These are phyloP conservation scores for Pterocles orientalis DNA, from an alignment of 2,113 vertebrate genomes.

Conservation along the genomic window DNA sequence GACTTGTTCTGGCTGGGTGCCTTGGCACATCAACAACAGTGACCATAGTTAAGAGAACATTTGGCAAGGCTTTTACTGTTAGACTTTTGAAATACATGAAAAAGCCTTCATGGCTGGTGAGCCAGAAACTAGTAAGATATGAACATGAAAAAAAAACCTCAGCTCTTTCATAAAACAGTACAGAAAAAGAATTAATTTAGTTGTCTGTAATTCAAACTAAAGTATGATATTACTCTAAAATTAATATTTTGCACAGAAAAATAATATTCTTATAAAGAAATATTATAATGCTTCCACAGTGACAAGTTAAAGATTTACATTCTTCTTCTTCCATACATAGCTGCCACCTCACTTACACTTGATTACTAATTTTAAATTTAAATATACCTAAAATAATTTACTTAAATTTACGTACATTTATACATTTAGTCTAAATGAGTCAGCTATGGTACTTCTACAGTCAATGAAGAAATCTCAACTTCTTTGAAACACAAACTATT, in stretches of 20 bases:
- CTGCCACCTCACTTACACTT: neutral
- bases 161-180: neutral
- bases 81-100: neutral
- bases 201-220: neutral
- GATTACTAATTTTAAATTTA: neutral
- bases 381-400: neutral
- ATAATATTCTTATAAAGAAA: neutral
- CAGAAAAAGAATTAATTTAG: neutral
- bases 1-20: conserved; percentile 12
- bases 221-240: neutral
- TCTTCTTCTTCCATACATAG: neutral
- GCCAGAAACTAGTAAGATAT: neutral
- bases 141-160: neutral
- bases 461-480: neutral
- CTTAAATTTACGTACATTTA: neutral
- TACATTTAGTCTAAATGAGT: neutral
- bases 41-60: conserved; percentile 5
- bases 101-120: neutral
- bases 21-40: conserved; percentile 13
- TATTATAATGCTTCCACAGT: neutral
- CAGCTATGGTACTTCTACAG: neutral
- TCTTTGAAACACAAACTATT: neutral
- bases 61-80: neutral
- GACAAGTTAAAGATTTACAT: neutral
- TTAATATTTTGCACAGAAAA: neutral